Conservation (phyloP, 53 echinoderm and acorn worm genomes). For the Stichopus horrens region DNA sequence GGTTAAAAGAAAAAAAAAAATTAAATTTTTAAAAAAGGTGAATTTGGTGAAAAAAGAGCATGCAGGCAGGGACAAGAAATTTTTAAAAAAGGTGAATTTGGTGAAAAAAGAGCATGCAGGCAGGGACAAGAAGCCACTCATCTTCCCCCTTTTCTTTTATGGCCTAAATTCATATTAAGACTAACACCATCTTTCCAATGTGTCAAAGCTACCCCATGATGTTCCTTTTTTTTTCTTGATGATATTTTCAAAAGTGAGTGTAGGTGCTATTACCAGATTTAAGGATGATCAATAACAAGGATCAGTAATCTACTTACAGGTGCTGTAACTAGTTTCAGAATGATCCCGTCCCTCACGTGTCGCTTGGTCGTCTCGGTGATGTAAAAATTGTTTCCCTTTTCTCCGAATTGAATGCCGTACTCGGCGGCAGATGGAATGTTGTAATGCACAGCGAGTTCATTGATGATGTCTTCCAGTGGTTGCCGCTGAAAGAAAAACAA, state of each 20-base stretch:
- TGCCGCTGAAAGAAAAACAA: conserved; percentile 9
- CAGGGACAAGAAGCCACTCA: background rate
- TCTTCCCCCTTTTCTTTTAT: background rate
- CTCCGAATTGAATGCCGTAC: conserved; percentile 25
- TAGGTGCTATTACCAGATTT: background rate
- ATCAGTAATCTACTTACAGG: background rate
- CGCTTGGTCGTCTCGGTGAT: conserved; percentile 39
- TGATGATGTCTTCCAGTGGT: conserved; percentile 24
- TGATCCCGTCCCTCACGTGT: conserved; percentile 23
- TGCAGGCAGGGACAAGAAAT: too few species aligned
- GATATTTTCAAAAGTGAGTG: background rate
- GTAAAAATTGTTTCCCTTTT: conserved; percentile 20
- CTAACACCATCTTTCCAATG: background rate
- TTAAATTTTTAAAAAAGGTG: too few species aligned
- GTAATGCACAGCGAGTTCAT: conserved; percentile 27
- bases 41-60: too few species aligned
- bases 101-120: too few species aligned
- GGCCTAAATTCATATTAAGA: background rate
- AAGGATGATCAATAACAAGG: background rate
- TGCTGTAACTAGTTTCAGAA: conserved; percentile 33
- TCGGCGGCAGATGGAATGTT: conserved; percentile 8
- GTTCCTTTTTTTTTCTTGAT: background rate
- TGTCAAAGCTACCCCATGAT: background rate
- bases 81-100: too few species aligned
- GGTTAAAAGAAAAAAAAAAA: too few species aligned